phyloP scores from a whole-genome alignment of 1,140 invertebrate genomes.

The Nasonia giraulti region DNA sequence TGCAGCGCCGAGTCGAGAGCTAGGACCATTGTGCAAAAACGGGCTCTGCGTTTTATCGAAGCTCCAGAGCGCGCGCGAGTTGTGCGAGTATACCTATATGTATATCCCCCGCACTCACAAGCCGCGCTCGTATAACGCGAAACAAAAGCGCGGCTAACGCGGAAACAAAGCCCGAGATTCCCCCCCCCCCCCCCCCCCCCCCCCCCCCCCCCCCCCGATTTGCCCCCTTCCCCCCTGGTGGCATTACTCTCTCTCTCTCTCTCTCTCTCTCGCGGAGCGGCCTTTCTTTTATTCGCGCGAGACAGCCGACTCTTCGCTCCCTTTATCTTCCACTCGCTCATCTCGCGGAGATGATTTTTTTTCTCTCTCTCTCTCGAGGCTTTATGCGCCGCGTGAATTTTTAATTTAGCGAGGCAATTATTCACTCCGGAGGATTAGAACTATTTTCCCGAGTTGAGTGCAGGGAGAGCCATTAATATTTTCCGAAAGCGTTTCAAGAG shows the following conservation, averaged over 20 bases:
- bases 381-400: slow-evolving; percentile 14
- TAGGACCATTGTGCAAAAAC: slow-evolving; percentile 66
- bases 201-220: too few relatives aligned
- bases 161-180: slow-evolving; percentile 68
- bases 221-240: slow-evolving; percentile 60
- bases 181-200: too few relatives aligned
- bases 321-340: slow-evolving; percentile 54
- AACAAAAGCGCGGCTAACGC: slow-evolving; percentile 73
- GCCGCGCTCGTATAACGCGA: slow-evolving; percentile 70
- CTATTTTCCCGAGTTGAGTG: background rate
- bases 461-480: slow-evolving; percentile 23
- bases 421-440: slow-evolving; percentile 12
- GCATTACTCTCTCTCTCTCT: slow-evolving; percentile 69
- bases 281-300: slow-evolving; percentile 69
- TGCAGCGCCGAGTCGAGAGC: background rate
- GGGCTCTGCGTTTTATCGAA: slow-evolving; percentile 74
- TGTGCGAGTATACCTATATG: slow-evolving; percentile 48
- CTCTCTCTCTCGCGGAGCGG: slow-evolving; percentile 61
- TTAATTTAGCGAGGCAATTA: background rate
- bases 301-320: slow-evolving; percentile 52
- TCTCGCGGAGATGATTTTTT: slow-evolving; percentile 27
- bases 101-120: too few relatives aligned
- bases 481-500: slow-evolving; percentile 62
- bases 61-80: slow-evolving; percentile 52
- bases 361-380: background rate